A percentile compares a stretch with the other conserved stretches of the same genome.
These are phyloP conservation scores for Eurois occulta DNA, from an alignment of 2,888 invertebrate genomes.

Conservation along the genomic window DNA sequence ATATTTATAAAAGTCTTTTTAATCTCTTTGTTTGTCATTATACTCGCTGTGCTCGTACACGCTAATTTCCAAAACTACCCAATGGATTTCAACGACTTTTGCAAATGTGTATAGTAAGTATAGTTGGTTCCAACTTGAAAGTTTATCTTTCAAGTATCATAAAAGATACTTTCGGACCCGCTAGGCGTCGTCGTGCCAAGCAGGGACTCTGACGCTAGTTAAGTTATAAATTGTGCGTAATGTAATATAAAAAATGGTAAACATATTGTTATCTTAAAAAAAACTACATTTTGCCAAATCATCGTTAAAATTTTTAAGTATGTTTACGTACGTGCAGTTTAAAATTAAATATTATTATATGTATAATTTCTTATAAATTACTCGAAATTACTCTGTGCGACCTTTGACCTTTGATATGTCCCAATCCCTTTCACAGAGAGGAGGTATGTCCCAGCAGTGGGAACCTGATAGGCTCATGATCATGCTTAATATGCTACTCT, in stretches of 20 bases:
- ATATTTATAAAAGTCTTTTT: too few species aligned
- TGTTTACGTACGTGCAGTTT: constrained; percentile 9
- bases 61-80: too few species aligned
- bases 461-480: not conserved
- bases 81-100: not conserved
- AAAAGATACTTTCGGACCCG: not conserved
- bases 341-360: not conserved
- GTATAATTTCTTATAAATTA: not conserved
- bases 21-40: too few species aligned
- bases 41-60: too few species aligned
- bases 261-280: constrained; percentile 1
- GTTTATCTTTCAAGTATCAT: too few species aligned
- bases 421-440: not conserved
- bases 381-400: not conserved
- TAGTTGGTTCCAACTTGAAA: not conserved
- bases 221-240: constrained; percentile 2
- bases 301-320: not conserved
- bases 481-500: not conserved
- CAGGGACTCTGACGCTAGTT: not conserved
- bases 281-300: not conserved
- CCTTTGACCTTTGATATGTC: not conserved
- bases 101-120: not conserved
- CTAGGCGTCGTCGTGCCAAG: not conserved
- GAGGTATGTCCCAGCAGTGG: not conserved
- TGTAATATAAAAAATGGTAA: not conserved